Conservation (phyloP, 2,797 vertebrate species). For the Sebastes kiyomatsui region DNA sequence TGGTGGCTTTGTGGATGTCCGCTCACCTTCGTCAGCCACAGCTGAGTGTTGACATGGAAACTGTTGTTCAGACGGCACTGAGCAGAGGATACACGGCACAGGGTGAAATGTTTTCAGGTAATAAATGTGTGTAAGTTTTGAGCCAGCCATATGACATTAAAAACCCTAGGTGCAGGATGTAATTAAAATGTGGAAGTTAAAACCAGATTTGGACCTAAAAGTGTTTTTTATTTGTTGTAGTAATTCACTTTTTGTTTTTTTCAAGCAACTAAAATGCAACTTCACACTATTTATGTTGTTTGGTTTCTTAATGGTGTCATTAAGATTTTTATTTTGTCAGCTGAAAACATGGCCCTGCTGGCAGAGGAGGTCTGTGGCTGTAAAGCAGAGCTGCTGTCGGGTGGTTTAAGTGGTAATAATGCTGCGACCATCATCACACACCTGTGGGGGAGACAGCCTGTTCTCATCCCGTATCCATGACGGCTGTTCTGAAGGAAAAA, state of each 20-base stretch:
- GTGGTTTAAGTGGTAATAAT: conserved; percentile 84
- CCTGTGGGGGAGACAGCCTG: conserved; percentile 81
- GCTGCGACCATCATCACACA: conserved; percentile 79
- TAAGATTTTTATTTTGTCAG: conserved; percentile 67
- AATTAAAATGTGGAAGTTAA: neutral
- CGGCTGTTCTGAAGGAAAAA: neutral
- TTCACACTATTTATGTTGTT: neutral
- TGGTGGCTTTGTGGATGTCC: conserved; percentile 94
- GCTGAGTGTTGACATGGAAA: conserved; percentile 74
- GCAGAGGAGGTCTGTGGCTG: conserved; percentile 86
- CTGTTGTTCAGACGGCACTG: conserved; percentile 79
- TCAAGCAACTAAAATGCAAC: neutral
- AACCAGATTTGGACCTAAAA: neutral
- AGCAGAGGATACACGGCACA: conserved; percentile 86
- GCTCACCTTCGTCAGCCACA: conserved; percentile 73
- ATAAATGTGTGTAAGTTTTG: neutral
- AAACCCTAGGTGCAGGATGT: neutral
- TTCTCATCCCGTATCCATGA: conserved; percentile 90
- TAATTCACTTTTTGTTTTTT: neutral
- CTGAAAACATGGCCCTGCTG: conserved; percentile 86
- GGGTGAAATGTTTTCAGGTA: conserved; percentile 96
- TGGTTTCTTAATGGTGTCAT: neutral
- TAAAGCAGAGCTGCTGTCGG: conserved; percentile 79
- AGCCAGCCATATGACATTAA: neutral
- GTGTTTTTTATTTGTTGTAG: neutral